Base-by-base conservation (phyloP, 2,888 invertebrate genomes). In the Adelognathus sp. region DNA sequence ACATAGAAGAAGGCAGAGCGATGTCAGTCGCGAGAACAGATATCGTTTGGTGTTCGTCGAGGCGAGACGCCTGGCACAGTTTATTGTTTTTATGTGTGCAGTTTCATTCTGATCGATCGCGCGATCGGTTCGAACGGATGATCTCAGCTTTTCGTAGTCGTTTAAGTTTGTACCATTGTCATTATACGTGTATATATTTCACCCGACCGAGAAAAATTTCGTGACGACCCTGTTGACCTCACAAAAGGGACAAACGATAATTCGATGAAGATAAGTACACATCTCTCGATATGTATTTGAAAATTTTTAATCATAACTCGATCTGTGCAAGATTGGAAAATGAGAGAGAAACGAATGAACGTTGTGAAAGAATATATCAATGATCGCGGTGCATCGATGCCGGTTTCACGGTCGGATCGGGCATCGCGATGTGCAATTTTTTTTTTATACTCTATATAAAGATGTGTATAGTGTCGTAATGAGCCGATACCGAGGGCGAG, bases 321-420 rank as follows among this genome's bases (percentile, higher is more conserved):
- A 54, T 67, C 29, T 54, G 31, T n/a, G n/a, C 16, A 41, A n/a
- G 41, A 61, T 29, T n/a, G 44, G 16, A 16, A 56, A 2, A 33
- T 31, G 27, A 33, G 33, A 64, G 64, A 24, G 24, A n/a, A n/a
- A 46, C 9, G 58, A 58, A 27, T 5, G 41, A 56, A 9, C 27
- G 44, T 31, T 46, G 33, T 56, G 33, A 36, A 61, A 73, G 33
- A 56, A 58, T n/a, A n/a, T 58, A 44, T 36, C 50, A 50, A 33
- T 50, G 44, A 46, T 70, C 36, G 69, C 24, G 46, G 44, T 31
- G 56, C 29, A 9, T 46, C 44, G 16, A 58, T 0, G 5, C 9
- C 33, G 9, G 36, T 46, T 36, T n/a, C 14, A 31, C 16, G 18
- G 16, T 16, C 2, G 41, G 7, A n/a, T 41, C n/a, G 9, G 27